Conservation (phyloP, 2,113 vertebrate species). For the Calidris pugnax region DNA sequence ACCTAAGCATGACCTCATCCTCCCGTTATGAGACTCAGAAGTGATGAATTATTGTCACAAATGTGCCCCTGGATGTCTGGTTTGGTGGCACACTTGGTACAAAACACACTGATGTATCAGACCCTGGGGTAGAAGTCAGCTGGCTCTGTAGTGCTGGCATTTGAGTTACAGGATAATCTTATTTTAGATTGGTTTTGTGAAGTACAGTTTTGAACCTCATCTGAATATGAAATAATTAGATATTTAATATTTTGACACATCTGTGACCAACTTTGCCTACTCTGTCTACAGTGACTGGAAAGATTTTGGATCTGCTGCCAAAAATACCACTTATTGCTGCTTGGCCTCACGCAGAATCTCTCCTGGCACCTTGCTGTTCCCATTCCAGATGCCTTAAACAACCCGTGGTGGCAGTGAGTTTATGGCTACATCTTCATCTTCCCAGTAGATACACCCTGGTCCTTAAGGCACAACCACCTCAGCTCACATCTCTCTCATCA, state of each 20-base stretch:
- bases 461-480: background rate
- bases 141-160: background rate
- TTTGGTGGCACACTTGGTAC: background rate
- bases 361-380: background rate
- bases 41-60: background rate
- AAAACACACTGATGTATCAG: background rate
- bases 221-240: background rate
- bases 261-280: background rate
- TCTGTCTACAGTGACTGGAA: background rate
- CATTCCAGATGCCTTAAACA: background rate
- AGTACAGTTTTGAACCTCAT: background rate
- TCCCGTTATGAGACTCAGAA: background rate
- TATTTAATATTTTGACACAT: background rate
- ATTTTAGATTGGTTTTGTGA: background rate
- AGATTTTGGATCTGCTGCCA: background rate
- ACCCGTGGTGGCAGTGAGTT: rapidly evolving
- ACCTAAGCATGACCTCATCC: background rate
- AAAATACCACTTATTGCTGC: background rate
- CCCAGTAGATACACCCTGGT: background rate
- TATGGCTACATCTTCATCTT: background rate
- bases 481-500: background rate
- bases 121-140: background rate
- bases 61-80: background rate
- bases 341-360: background rate
- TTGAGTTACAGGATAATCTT: background rate